A percentile compares a stretch with the other conserved stretches of the same genome.
These are phyloP conservation scores for Thysanoteuthis rhombus DNA, from an alignment of 2,888 invertebrate genomes.

Conservation along the genomic window DNA sequence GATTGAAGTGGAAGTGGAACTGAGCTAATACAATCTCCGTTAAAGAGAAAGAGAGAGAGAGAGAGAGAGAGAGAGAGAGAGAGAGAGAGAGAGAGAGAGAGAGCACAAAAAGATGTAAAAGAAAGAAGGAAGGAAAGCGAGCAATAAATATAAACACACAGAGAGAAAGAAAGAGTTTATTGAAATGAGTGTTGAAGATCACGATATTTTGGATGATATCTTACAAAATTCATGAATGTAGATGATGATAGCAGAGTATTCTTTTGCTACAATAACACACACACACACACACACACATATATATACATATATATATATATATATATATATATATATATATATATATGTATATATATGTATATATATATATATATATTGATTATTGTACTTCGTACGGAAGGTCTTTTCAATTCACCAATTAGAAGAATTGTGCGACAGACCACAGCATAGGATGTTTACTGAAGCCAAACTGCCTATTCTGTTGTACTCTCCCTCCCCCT, in stretches of 20 bases:
- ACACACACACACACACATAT: no score
- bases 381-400: background rate
- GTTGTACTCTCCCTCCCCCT: background rate
- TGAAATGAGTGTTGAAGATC: no score
- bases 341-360: no score
- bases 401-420: background rate
- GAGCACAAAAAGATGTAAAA: background rate
- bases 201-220: background rate
- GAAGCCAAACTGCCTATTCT: background rate
- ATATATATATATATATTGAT: no score
- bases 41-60: background rate
- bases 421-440: background rate
- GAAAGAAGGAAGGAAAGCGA: background rate
- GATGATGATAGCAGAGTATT: background rate
- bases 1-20: no score
- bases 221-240: background rate
- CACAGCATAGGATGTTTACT: background rate
- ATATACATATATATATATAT: no score
- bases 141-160: no score
- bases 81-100: background rate
- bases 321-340: no score
- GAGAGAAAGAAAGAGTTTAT: no score
- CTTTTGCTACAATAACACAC: no score
- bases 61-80: background rate
- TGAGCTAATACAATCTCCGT: no score